A percentile compares a stretch with the other conserved stretches of the same genome.
Conservation (phyloP, 2,888 invertebrate species). For the Conchocele bisecta region DNA sequence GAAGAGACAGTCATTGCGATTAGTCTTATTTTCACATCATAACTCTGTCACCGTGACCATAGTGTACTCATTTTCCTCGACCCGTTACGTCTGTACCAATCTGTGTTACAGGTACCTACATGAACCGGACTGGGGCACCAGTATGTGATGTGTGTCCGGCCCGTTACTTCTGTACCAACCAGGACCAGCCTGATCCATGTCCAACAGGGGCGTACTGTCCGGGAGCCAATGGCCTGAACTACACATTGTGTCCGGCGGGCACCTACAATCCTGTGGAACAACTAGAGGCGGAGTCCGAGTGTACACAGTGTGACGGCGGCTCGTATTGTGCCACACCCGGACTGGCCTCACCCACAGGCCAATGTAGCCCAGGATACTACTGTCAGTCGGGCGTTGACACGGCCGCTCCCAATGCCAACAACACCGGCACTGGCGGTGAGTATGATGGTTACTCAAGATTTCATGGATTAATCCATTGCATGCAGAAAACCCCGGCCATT, state of each 20-base stretch:
- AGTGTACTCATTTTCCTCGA: too few species aligned
- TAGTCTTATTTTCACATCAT: too few species aligned
- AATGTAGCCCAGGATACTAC: constrained; percentile 73
- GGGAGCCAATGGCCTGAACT: constrained; percentile 77
- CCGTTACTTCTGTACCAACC: constrained; percentile 79
- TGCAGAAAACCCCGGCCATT: too few species aligned
- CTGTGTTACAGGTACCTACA: constrained; percentile 72
- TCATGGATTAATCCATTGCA: too few species aligned
- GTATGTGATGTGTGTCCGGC: constrained; percentile 77
- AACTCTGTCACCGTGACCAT: too few species aligned
- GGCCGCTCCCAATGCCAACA: constrained; percentile 73
- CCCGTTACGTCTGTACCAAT: too few species aligned
- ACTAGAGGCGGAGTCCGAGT: constrained; percentile 65
- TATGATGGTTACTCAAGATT: too few species aligned
- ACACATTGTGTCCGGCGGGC: constrained; percentile 75
- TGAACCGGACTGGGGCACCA: constrained; percentile 79
- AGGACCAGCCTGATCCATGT: constrained; percentile 75
- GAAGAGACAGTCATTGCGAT: too few species aligned
- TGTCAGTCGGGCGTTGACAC: constrained; percentile 75
- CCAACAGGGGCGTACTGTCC: constrained; percentile 78
- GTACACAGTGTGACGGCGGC: constrained; percentile 74
- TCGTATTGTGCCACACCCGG: constrained; percentile 72
- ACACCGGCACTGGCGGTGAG: constrained; percentile 80
- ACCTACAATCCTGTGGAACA: constrained; percentile 74
- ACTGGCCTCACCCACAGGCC: constrained; percentile 61